Conservation (phyloP, 2,113 vertebrate species). For the Athene cunicularia region DNA sequence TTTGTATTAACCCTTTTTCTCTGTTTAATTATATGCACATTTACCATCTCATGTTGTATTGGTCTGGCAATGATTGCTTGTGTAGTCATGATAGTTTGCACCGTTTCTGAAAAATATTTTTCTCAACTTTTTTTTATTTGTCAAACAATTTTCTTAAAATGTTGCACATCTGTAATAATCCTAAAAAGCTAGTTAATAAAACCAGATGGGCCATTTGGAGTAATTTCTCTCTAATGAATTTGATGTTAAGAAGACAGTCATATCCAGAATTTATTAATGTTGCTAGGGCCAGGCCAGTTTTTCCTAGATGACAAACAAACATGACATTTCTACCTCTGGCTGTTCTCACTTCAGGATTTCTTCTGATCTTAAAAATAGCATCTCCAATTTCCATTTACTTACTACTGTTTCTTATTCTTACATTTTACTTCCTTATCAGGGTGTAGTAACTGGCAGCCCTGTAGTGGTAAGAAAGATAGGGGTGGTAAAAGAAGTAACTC, state of each 20-base stretch:
- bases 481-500: background rate
- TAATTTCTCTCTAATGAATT: background rate
- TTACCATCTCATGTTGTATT: background rate
- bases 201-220: background rate
- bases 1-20: background rate
- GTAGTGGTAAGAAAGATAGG: background rate
- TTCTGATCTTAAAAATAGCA: background rate
- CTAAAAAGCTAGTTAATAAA: background rate
- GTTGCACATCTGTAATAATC: background rate
- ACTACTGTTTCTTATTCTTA: background rate
- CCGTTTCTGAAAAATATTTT: background rate
- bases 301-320: background rate
- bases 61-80: background rate
- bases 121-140: background rate
- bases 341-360: background rate
- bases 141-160: background rate
- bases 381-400: background rate
- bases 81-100: background rate
- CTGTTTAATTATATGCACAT: background rate
- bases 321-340: background rate
- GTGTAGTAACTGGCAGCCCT: background rate
- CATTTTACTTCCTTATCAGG: background rate
- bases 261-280: background rate
- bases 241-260: background rate
- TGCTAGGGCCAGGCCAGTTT: background rate